phyloP scores from a whole-genome alignment of 2,797 vertebrate species.

The Onychomys leucogaster region DNA sequence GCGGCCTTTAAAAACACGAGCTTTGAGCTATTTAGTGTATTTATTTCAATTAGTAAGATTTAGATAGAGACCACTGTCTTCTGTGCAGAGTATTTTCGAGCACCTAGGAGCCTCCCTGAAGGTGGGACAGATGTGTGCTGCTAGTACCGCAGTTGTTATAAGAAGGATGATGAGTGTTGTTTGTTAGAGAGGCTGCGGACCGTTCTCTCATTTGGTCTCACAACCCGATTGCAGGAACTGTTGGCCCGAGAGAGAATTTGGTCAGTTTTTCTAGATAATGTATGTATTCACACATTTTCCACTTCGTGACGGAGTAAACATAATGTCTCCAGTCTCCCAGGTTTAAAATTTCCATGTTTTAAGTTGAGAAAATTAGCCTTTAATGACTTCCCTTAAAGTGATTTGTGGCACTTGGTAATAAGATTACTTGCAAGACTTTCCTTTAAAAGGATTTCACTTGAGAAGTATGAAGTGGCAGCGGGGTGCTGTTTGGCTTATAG shows the following conservation, averaged over 20 bases:
- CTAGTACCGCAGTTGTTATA: background rate
- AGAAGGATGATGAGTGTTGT: background rate
- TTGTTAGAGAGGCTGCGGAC: background rate
- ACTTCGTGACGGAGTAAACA: background rate
- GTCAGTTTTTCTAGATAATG: slow-evolving; percentile 69
- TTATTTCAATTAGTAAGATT: background rate
- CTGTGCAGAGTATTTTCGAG: background rate
- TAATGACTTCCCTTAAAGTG: background rate
- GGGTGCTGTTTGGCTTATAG: background rate
- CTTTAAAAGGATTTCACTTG: slow-evolving; percentile 40
- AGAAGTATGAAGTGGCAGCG: background rate
- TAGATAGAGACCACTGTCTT: background rate
- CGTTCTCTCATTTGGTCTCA: slow-evolving; percentile 65
- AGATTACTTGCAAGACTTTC: slow-evolving; percentile 25
- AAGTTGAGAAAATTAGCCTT: slow-evolving; percentile 57
- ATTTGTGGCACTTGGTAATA: background rate
- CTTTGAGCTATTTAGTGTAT: background rate
- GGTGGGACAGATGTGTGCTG: background rate
- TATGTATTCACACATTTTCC: background rate
- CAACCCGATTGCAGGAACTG: slow-evolving; percentile 63
- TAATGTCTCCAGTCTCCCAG: background rate
- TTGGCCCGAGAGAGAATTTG: slow-evolving; percentile 64
- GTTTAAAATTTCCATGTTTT: background rate
- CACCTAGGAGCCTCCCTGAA: background rate
- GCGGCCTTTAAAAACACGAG: background rate